phyloP scores from a whole-genome alignment of 2,113 vertebrate genomes.

The Cochlearius cochlearius region DNA sequence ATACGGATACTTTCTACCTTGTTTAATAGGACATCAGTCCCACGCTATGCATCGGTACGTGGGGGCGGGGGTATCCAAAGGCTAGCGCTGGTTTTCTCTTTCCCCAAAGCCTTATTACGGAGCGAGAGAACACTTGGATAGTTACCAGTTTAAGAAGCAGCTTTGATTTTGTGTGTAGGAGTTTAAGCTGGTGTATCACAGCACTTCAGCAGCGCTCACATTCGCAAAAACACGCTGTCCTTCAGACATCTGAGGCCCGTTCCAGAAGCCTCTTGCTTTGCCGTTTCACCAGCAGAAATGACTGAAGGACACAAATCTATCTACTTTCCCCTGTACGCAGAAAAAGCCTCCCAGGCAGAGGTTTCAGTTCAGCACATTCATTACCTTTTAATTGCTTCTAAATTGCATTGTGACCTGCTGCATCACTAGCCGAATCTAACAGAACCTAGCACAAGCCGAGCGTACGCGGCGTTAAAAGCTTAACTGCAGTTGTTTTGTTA shows the following conservation, averaged over 20 bases:
- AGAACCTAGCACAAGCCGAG: constrained; percentile 54
- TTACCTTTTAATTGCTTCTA: constrained; percentile 94
- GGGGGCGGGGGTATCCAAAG: neutral
- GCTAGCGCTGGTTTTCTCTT: neutral
- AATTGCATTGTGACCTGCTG: constrained; percentile 86
- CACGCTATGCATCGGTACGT: neutral
- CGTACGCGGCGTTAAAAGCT: constrained; percentile 26
- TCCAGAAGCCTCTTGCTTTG: constrained; percentile 30
- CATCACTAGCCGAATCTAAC: constrained; percentile 80
- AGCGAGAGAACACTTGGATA: neutral
- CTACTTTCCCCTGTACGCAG: constrained; percentile 60
- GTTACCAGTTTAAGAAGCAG: neutral
- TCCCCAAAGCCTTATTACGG: neutral
- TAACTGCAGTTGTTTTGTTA: constrained; percentile 31
- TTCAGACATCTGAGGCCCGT: constrained; percentile 43
- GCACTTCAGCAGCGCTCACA: neutral
- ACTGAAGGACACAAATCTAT: constrained; percentile 73
- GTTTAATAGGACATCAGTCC: neutral
- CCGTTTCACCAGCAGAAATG: constrained; percentile 45
- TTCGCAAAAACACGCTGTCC: constrained; percentile 18
- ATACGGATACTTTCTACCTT: neutral
- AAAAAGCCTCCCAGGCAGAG: constrained; percentile 81
- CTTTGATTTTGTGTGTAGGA: constrained; percentile 6
- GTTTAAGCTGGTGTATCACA: neutral
- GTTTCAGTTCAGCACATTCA: constrained; percentile 85